These are phyloP conservation scores for Ridgeia piscesae DNA, from an alignment of 1,140 invertebrate genomes.

Conservation along the genomic window DNA sequence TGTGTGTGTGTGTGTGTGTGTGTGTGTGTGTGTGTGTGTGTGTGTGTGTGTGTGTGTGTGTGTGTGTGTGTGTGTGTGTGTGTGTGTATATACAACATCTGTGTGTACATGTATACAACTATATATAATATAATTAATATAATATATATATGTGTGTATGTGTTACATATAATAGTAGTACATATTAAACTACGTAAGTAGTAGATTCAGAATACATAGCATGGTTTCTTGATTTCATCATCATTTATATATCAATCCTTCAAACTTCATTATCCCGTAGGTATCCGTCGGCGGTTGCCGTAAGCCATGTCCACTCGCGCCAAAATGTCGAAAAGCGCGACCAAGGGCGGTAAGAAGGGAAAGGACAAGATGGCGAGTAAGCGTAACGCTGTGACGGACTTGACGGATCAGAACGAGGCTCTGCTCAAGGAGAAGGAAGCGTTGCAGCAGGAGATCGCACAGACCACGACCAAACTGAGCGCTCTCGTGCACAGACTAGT, in stretches of 20 bases:
- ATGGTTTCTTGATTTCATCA: too few relatives aligned
- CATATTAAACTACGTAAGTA: too few relatives aligned
- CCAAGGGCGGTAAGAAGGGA: conserved; percentile 30
- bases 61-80: too few relatives aligned
- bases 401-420: conserved; percentile 39
- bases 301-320: conserved; percentile 32
- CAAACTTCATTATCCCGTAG: background rate
- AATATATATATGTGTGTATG: too few relatives aligned
- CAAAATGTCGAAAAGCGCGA: conserved; percentile 27
- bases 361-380: conserved; percentile 26
- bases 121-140: too few relatives aligned
- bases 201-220: too few relatives aligned
- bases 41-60: too few relatives aligned
- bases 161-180: too few relatives aligned
- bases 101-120: too few relatives aligned
- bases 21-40: too few relatives aligned
- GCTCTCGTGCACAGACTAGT: conserved; percentile 17
- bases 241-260: background rate
- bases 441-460: conserved; percentile 36
- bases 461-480: conserved; percentile 20
- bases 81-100: too few relatives aligned
- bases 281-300: background rate
- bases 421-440: conserved; percentile 35
- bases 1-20: too few relatives aligned
- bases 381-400: conserved; percentile 25